Evolutionary conservation across 1,140 invertebrate species (phyloP), one percentile per base, ranked within the genome.

Genomic region (Drosophila biarmipes): DNA sequence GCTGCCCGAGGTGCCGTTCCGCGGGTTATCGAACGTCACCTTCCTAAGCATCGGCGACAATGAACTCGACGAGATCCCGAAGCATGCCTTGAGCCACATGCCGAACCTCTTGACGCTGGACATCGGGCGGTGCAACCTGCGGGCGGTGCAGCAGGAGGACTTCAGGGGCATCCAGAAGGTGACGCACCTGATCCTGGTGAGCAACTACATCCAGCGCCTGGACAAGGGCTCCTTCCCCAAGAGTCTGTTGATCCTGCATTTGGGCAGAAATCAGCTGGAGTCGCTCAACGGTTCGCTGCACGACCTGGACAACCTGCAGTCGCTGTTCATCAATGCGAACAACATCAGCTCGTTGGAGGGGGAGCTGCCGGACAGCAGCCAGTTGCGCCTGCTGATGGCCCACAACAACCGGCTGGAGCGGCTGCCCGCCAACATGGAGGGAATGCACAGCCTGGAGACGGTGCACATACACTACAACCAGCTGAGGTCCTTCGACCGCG

Each of bases 261-360:
- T 97, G 27, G 96, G 95, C 0, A 93, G 95, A 4, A 97, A 97
- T 92, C 93, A 94, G 63, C 91, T 97, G 14, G 94, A 93, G 43
- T 93, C 93, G 63, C 91, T 97, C n/a, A 97, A 97, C 78, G 95
- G 95, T 12, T 95, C 96, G 1, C 87, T 97, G 14, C 93, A 94
- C 58, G 94, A 95, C 54, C 84, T 97, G 31, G 94, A 95, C 68
- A 93, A 95, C 54, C 91, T 97, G 14, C 94, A 96, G 80, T 96
- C 96, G 94, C 93, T 97, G 37, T 95, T 96, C 54, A 94, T 97
- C 27, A 96, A 96, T 86, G 93, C 94, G 17, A 97, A 97, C 86
- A 93, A 95, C 48, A 92, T 97, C 31, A 94, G n/a, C 1, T 2
- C 46, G 94, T 51, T 97, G 61, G 96, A 97, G 17, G 94, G 94